Evolutionary conservation across 2,113 vertebrate species (phyloP), one percentile per base, ranked within the genome.

Genomic region (Pipra filicauda): DNA sequence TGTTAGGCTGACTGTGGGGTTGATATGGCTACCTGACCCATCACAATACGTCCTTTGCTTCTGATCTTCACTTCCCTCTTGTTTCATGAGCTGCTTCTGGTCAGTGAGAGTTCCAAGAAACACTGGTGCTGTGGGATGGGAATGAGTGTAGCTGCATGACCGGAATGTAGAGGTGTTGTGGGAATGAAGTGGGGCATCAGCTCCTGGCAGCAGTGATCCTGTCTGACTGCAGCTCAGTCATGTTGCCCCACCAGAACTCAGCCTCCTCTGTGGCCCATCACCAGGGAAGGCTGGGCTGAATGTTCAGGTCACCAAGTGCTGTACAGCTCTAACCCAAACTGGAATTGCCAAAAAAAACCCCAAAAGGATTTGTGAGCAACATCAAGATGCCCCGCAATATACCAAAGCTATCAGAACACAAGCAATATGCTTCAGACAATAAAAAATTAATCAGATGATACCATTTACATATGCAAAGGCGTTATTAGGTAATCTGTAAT

Each of bases 241-340:
- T 22, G 26, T 33, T 75, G 19, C 13, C 31, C 6, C 31, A 31
- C 11, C 57, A 72, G 70, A 79, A 31, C 57, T 35, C 49, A 79
- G 0, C 23, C 43, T 59, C 20, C 54, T 74, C 1, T 1, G 23
- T 55, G 59, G 44, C 26, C 30, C 35, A 9, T 28, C 33, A 41
- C 12, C 2, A 3, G 8, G 4, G 9, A 33, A 44, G 11, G 4
- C 35, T 77, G 59, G 22, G 11, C 9, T 88, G 43, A 19, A 22
- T 39, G 22, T 46, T 82, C 66, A 64, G 48, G 26, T 59, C 13
- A 13, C 31, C 0, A 0, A 37, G 19, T 14, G 12, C 39, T 30
- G 30, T 57, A 65, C 24, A 18, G 30, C 49, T 84, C 21, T 69
- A 86, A 35, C 7, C 54, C 48, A 84, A 70, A 91, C 8, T 35